Percentiles rank a stretch among this genome's conserved stretches.
phyloP scores from a whole-genome alignment of 2,888 invertebrate species.

The Invenusta paracnida region DNA sequence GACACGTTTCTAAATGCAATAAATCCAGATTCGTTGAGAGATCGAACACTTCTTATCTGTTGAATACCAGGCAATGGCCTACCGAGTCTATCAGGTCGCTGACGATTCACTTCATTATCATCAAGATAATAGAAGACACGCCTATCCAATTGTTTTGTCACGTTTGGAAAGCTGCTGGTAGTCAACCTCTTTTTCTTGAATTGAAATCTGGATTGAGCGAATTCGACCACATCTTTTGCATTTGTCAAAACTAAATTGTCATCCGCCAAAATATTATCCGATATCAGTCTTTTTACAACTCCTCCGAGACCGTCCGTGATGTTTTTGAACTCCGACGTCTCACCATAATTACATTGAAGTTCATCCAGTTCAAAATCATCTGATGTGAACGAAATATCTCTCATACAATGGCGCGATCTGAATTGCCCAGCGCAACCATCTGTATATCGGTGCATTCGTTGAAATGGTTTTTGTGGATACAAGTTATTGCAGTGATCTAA shows the following conservation, averaged over 20 bases:
- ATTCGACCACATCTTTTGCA: not conserved
- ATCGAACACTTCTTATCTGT: not conserved
- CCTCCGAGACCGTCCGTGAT: not conserved
- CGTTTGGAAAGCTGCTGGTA: not conserved
- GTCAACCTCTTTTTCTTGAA: not conserved
- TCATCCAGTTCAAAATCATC: not conserved
- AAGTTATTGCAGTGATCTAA: not conserved
- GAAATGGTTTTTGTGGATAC: not conserved
- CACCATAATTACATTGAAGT: not conserved
- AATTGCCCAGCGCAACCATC: not conserved
- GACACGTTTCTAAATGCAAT: not conserved
- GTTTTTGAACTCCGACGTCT: not conserved
- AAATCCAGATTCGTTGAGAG: not conserved
- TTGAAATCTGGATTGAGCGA: not conserved
- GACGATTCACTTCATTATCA: not conserved
- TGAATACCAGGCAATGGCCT: not conserved
- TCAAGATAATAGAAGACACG: not conserved
- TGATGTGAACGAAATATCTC: not conserved
- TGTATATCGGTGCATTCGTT: constrained; percentile 7
- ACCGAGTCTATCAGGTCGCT: not conserved
- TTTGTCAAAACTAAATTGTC: not conserved
- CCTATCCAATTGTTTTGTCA: not conserved
- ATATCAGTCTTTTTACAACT: not conserved
- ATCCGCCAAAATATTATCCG: not conserved
- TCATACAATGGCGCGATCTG: not conserved